A percentile compares a stretch with the other conserved stretches of the same genome.
phyloP scores from a whole-genome alignment of 2,888 invertebrate species.

The Lasius fuliginosus region DNA sequence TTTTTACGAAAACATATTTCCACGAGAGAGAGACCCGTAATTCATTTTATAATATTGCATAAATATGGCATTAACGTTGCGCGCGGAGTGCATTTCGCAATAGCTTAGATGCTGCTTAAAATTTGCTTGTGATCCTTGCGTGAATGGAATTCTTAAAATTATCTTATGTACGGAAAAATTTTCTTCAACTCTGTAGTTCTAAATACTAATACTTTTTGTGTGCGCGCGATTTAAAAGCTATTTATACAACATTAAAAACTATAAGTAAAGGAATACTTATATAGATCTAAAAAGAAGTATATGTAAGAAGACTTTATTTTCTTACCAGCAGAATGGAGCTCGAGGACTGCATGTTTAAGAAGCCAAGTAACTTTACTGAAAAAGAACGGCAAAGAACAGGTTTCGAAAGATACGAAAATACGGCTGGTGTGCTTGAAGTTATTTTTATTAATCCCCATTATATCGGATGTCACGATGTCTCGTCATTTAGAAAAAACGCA shows the following conservation, averaged over 20 bases:
- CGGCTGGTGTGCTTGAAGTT: slow-evolving; percentile 72
- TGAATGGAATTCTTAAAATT: neutral
- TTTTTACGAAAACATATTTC: slow-evolving; percentile 1
- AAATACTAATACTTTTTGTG: neutral
- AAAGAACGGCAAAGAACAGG: neutral
- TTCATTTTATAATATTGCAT: neutral
- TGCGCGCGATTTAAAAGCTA: neutral
- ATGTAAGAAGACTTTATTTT: neutral
- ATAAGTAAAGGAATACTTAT: neutral
- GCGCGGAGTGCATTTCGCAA: neutral
- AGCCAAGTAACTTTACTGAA: neutral
- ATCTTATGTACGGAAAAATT: neutral
- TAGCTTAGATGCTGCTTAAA: neutral
- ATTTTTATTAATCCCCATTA: slow-evolving; percentile 79
- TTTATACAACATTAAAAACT: neutral
- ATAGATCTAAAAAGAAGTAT: neutral
- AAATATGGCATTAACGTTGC: neutral
- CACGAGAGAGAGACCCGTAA: neutral
- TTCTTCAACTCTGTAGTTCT: neutral
- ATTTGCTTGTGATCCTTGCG: neutral
- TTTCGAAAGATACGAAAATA: too few species aligned
- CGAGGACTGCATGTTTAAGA: slow-evolving; percentile 20
- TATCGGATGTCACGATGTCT: slow-evolving; percentile 77
- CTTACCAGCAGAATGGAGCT: slow-evolving; percentile 22
- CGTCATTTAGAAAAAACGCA: slow-evolving; percentile 83